Base-by-base conservation (phyloP, 1,140 invertebrate genomes). In the roundworm (Caenorhabditis elegans) region DNA sequence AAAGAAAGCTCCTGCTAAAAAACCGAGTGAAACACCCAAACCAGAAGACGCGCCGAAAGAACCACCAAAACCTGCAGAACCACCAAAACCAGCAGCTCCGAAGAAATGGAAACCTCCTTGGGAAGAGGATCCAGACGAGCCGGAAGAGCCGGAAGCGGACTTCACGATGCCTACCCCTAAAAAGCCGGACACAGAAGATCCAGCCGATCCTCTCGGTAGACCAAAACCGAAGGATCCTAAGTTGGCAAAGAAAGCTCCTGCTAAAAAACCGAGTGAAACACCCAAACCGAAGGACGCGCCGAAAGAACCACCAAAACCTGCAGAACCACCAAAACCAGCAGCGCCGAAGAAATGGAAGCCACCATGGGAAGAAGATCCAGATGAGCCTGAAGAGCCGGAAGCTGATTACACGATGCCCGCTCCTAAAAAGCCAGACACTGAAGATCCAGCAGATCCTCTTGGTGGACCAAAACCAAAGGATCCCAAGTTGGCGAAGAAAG, bases 81-180 rank as follows among this genome's bases (percentile, higher is more conserved):
- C 60, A 24, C 60, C 60, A 3, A 70, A 70, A 39, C 60, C 60
- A 0, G 60, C 34, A 6, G 60, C 60, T 13, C 60, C 60, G 2
- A 70, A 70, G 19, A 70, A 70, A 39, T 70, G 60, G 60, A 70
- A 70, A 2, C 60, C 60, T 0, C 60, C 60, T 39, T 70, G 60
- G 60, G 60, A 70, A 39, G 17, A 19, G 8, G 60, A 70, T 70
- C n/a, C 60, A 22, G 60, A 70, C 13, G 19, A 36, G 39, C 28
- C 28, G n/a, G 55, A 60, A 5, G 55, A 60, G 34, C 55, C 55
- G n/a, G 31, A 60, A 60, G 55, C 55, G 1, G 55, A 60, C 8
- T 60, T 60, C 55, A 60, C 55, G n/a, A n/a, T 60, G 28, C 55
- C 55, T 5, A 28, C 55, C 3, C 55, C 55, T 1, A 60, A 60